phyloP scores from a whole-genome alignment of 2,113 vertebrate genomes.

The Onychorhynchus coronatus region DNA sequence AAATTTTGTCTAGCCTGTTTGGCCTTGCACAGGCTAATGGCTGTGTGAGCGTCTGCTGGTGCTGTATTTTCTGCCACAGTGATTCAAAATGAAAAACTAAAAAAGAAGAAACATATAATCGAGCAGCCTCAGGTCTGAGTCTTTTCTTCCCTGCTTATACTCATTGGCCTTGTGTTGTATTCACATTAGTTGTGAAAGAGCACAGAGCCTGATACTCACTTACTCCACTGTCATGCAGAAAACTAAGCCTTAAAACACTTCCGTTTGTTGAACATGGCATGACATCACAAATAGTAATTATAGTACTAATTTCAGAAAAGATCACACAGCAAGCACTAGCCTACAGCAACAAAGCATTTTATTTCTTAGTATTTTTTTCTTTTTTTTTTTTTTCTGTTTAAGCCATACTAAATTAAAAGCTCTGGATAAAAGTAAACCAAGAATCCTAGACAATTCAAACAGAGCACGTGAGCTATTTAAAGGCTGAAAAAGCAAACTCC shows the following conservation, averaged over 20 bases:
- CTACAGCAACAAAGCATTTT: background rate
- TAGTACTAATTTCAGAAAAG: conserved; percentile 1
- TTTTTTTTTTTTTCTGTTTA: background rate
- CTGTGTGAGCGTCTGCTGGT: background rate
- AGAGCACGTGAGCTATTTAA: background rate
- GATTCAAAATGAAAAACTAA: background rate
- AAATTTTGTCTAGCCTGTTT: background rate
- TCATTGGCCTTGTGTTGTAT: background rate
- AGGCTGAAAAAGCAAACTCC: background rate
- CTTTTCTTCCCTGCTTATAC: background rate
- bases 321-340: background rate
- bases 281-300: background rate
- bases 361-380: background rate
- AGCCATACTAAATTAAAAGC: background rate
- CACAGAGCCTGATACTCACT: background rate
- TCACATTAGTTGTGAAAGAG: background rate
- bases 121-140: background rate
- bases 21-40: background rate
- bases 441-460: background rate
- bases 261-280: background rate
- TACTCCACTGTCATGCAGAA: background rate
- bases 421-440: background rate
- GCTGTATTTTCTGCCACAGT: background rate
- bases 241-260: background rate
- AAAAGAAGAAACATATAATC: background rate